These are phyloP conservation scores for Aleiodes leptofemur DNA, from an alignment of 2,888 invertebrate species.

Conservation along the genomic window DNA sequence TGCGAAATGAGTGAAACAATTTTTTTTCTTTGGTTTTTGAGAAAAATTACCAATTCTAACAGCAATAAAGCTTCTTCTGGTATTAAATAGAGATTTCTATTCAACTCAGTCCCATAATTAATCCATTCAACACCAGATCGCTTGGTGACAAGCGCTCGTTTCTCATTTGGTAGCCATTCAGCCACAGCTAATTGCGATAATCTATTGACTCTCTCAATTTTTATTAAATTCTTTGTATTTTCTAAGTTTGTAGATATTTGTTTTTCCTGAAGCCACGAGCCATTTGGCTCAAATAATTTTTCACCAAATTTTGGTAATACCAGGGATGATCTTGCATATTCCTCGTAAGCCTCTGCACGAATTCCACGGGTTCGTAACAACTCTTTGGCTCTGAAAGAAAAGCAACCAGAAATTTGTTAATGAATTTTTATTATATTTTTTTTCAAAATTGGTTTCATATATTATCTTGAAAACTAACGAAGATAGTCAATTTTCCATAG, in stretches of 20 bases:
- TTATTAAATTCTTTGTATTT: constrained; percentile 77
- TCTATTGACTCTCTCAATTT: constrained; percentile 79
- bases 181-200: constrained; percentile 78
- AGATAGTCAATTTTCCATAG: too few species aligned
- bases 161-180: constrained; percentile 77
- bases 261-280: constrained; percentile 79
- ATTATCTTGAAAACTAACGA: too few species aligned
- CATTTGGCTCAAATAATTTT: constrained; percentile 78
- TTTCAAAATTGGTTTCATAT: too few species aligned
- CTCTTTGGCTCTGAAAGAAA: constrained; percentile 64
- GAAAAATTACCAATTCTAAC: constrained; percentile 79
- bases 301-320: constrained; percentile 77
- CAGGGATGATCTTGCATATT: constrained; percentile 74
- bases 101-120: constrained; percentile 77
- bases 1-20: not conserved
- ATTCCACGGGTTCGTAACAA: constrained; percentile 68
- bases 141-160: constrained; percentile 78
- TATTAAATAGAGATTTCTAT: constrained; percentile 76
- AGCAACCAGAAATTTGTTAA: not conserved
- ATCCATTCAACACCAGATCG: constrained; percentile 79
- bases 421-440: too few species aligned
- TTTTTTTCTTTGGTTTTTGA: not conserved
- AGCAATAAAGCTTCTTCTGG: constrained; percentile 83
- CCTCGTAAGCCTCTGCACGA: constrained; percentile 62
- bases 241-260: constrained; percentile 79